These are phyloP conservation scores for Aspidiotus destructor DNA, from an alignment of 2,888 invertebrate species.

Conservation along the genomic window DNA sequence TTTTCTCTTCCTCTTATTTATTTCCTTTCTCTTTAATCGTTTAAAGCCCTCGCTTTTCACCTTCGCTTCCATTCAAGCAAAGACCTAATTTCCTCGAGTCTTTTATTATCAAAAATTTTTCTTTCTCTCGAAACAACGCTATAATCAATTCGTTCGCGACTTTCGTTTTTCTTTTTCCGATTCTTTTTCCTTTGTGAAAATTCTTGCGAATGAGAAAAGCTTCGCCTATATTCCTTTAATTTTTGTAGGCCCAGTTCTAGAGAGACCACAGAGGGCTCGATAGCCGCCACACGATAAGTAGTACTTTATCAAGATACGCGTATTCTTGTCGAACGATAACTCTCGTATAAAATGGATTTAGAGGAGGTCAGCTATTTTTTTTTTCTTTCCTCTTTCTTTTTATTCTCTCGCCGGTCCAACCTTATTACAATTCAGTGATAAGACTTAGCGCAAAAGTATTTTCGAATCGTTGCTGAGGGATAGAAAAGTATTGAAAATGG, in stretches of 20 bases:
- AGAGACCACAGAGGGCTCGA: too few species aligned
- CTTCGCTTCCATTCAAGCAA: conserved; percentile 9
- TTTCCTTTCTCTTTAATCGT: conserved; percentile 25
- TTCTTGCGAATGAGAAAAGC: not conserved
- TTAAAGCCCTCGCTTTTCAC: conserved; percentile 9
- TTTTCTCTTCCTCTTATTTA: conserved; percentile 14
- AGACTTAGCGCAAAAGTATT: conserved; percentile 25
- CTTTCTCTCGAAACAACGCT: conserved; percentile 22
- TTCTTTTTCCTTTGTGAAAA: not conserved
- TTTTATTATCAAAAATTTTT: conserved; percentile 29
- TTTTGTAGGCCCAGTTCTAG: not conserved
- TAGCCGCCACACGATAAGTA: too few species aligned
- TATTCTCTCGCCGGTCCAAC: not conserved
- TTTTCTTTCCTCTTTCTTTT: not conserved
- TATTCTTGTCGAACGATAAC: too few species aligned
- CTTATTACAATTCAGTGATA: conserved; percentile 30
- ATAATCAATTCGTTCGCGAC: conserved; percentile 29
- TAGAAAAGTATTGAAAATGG: conserved; percentile 13
- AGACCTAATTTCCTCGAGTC: conserved; percentile 31
- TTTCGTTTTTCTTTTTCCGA: conserved; percentile 5
- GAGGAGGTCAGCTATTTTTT: not conserved
- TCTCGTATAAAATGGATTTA: not conserved
- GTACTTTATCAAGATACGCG: not conserved
- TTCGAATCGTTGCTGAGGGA: conserved; percentile 18
- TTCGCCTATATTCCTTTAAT: not conserved